These are phyloP conservation scores for Drosophila bocki DNA, from an alignment of 1,140 invertebrate species.

Conservation along the genomic window DNA sequence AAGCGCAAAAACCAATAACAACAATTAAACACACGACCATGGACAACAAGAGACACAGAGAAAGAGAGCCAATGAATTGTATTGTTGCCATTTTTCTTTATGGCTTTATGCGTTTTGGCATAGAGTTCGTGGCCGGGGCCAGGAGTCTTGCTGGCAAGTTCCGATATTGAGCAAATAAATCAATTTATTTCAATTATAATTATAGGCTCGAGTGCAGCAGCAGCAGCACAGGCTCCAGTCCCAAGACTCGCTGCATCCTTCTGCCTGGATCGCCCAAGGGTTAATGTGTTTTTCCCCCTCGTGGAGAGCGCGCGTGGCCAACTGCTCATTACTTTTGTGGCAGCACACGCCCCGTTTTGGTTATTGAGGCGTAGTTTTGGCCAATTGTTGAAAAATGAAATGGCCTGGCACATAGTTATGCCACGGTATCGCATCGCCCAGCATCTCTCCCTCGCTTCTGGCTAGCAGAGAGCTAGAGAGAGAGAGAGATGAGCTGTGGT, in stretches of 20 bases:
- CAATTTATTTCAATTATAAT: slow-evolving; percentile 84
- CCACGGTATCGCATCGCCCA: slow-evolving; percentile 42
- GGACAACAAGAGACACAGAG: slow-evolving; percentile 10
- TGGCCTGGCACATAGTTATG: slow-evolving; percentile 79
- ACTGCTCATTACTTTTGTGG: slow-evolving; percentile 81
- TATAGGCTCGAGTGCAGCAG: slow-evolving; percentile 67
- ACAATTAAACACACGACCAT: slow-evolving; percentile 73
- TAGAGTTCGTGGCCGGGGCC: slow-evolving; percentile 49
- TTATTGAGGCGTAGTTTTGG: slow-evolving; percentile 76
- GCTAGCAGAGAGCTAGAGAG: slow-evolving; percentile 39
- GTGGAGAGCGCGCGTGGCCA: slow-evolving; percentile 73
- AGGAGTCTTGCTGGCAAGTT: slow-evolving; percentile 18
- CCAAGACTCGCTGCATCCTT: slow-evolving; percentile 25
- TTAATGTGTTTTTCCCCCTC: slow-evolving; percentile 30
- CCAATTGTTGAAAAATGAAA: slow-evolving; percentile 83
- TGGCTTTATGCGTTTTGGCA: slow-evolving; percentile 83
- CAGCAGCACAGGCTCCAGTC: slow-evolving; percentile 16
- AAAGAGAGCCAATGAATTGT: slow-evolving; percentile 58
- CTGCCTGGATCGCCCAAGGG: slow-evolving; percentile 44
- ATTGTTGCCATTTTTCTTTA: slow-evolving; percentile 84
- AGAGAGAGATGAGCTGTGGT: slow-evolving; percentile 30
- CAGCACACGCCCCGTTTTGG: slow-evolving; percentile 61
- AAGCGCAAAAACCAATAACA: slow-evolving; percentile 72
- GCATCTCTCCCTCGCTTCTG: slow-evolving; percentile 53
- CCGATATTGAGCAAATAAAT: slow-evolving; percentile 77